Base-by-base conservation (phyloP, 2,797 vertebrate genomes). In the Zonotrichia albicollis region DNA sequence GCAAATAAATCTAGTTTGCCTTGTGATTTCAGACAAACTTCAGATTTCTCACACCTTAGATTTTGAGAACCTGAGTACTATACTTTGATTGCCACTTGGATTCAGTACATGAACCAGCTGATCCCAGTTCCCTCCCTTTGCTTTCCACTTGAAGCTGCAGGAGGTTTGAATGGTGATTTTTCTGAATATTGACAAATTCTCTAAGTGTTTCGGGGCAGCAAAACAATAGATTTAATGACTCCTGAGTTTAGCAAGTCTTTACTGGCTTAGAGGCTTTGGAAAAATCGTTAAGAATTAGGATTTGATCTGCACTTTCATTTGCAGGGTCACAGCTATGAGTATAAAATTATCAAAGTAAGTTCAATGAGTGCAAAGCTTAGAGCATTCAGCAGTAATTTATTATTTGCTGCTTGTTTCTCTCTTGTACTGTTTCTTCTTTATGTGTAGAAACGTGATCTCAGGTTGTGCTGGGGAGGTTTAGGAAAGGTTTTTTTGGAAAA, bases 251-350 rank as follows among this genome's bases (percentile, higher is more conserved):
- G 79, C n/a, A 85, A 58, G 84, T 65, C 65, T 87, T 87, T 80
- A 25, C 38, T 89, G 65, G 62, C 82, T 90, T 94, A 88, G 77
- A 79, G 89, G 78, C 87, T 96, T 90, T 93, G 72, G 68, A 77
- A 92, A 82, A 89, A 84, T 87, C 81, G 3, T 40, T 68, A 40
- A 50, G 58, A 87, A 58, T 76, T 80, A 74, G 70, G 72, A 68
- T 87, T 71, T 83, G 71, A 76, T 74, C 40, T 62, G 61, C 7
- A 16, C 74, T 94, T 82, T 27, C 13, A 19, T 82, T 67, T 88
- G 86, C 42, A 73, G 75, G 67, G 78, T 88, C 82, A 71, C 50
- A 90, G 75, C 65, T 53, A 11, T 3, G n/a, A 80, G 73, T 27
- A 27, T 12, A 46, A 38, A 80, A 67, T 6, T 34, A 29, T 32